These are phyloP conservation scores for Agrochola litura DNA, from an alignment of 2,888 invertebrate species.

Conservation along the genomic window DNA sequence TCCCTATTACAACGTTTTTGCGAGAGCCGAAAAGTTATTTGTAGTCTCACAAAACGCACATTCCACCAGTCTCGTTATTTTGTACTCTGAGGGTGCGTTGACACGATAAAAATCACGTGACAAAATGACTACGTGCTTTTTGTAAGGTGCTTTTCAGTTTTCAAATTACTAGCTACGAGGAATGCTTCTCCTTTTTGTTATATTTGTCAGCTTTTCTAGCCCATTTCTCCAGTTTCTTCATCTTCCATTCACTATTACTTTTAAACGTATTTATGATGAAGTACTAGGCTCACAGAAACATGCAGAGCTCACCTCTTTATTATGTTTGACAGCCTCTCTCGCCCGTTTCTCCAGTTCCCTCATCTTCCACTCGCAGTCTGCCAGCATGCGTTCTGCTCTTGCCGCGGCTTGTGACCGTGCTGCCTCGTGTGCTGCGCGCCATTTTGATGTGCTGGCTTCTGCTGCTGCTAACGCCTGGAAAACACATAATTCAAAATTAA, in stretches of 20 bases:
- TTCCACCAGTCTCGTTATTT: background rate
- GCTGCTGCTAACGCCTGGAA: slow-evolving; percentile 91
- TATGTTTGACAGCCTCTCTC: slow-evolving; percentile 91
- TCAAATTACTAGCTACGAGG: background rate
- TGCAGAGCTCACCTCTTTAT: slow-evolving; percentile 86
- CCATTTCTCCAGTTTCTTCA: slow-evolving; percentile 93
- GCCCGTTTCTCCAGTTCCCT: slow-evolving; percentile 93
- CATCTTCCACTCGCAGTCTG: slow-evolving; percentile 96
- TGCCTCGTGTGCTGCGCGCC: slow-evolving; percentile 93
- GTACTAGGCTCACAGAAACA: slow-evolving; percentile 12
- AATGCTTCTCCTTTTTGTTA: slow-evolving; percentile 66
- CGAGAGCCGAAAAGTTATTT: background rate
- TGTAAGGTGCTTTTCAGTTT: background rate
- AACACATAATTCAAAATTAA: background rate
- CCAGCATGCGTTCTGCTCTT: slow-evolving; percentile 93
- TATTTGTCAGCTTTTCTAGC: slow-evolving; percentile 92
- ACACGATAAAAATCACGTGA: background rate
- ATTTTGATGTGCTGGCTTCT: slow-evolving; percentile 89
- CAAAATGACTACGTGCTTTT: background rate
- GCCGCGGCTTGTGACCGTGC: slow-evolving; percentile 92
- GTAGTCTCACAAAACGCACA: background rate
- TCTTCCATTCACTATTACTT: slow-evolving; percentile 93
- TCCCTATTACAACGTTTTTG: background rate
- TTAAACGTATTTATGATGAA: background rate
- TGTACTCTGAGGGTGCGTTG: background rate